A percentile compares a stretch with the other conserved stretches of the same genome.
Evolutionary conservation across 2,888 invertebrate species (phyloP).

Genomic region (Rapana venosa): DNA sequence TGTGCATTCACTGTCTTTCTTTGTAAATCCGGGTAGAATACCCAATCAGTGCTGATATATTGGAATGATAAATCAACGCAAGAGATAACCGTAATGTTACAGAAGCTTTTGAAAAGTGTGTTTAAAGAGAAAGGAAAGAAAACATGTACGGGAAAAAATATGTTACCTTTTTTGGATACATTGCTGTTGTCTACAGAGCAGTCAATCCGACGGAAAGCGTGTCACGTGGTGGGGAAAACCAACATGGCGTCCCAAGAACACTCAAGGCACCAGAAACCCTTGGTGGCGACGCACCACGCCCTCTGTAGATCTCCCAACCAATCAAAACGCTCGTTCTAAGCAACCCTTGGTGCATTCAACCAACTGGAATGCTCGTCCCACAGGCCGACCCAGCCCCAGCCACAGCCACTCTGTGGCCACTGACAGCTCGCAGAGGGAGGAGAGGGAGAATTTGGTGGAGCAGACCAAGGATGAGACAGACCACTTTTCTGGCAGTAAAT

Average conservation of each 20-base stretch:
- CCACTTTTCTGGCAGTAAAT: neutral
- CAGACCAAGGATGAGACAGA: neutral
- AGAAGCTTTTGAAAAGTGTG: too few relatives aligned
- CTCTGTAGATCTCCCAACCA: neutral
- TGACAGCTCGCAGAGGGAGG: neutral
- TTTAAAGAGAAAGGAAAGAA: too few relatives aligned
- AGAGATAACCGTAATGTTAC: too few relatives aligned
- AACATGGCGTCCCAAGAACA: constrained; percentile 37
- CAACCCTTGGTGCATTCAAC: neutral
- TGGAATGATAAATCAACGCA: too few relatives aligned
- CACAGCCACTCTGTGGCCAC: constrained; percentile 17
- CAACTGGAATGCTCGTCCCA: constrained; percentile 47
- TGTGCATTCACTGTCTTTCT: too few relatives aligned
- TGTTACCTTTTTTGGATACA: too few relatives aligned
- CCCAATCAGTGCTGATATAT: too few relatives aligned
- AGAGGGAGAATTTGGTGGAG: constrained; percentile 38
- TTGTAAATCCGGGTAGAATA: too few relatives aligned
- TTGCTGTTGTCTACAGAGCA: too few relatives aligned
- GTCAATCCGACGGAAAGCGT: neutral
- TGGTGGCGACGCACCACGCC: constrained; percentile 15
- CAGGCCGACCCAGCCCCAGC: constrained; percentile 41
- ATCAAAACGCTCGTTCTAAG: neutral
- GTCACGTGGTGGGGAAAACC: constrained; percentile 33
- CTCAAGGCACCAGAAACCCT: constrained; percentile 15
- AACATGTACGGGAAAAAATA: too few relatives aligned